phyloP scores from a whole-genome alignment of 1,140 invertebrate species.

The Notospermus geniculatus region DNA sequence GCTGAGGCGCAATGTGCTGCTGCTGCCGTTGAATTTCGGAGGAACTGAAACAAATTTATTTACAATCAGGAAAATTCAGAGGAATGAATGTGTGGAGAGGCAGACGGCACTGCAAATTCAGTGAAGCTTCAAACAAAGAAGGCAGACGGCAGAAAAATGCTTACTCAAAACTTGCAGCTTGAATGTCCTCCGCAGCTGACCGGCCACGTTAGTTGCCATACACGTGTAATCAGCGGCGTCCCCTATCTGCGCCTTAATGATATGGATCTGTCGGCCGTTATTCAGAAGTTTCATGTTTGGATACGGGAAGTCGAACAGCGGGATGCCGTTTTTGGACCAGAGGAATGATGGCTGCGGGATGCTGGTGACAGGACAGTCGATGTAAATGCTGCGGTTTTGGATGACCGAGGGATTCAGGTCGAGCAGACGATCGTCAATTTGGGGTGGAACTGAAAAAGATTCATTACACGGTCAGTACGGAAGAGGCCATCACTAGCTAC shows the following conservation, averaged over 20 bases:
- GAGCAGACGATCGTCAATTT: conserved; percentile 37
- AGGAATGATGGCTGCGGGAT: conserved; percentile 57
- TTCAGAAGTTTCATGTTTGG: conserved; percentile 22
- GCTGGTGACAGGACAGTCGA: conserved; percentile 57
- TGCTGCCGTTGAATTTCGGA: conserved; percentile 4
- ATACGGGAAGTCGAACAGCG: conserved; percentile 45
- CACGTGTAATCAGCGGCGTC: conserved; percentile 55
- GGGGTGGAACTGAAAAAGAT: conserved; percentile 53
- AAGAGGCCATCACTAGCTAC: too few relatives aligned
- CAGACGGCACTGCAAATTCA: too few relatives aligned
- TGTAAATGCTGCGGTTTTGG: conserved; percentile 39
- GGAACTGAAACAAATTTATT: conserved; percentile 9
- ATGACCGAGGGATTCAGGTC: conserved; percentile 32
- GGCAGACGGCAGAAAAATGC: not conserved
- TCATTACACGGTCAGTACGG: not conserved
- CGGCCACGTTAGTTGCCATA: conserved; percentile 48
- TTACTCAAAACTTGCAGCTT: conserved; percentile 33
- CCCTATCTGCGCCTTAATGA: conserved; percentile 14
- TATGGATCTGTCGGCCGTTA: conserved; percentile 1
- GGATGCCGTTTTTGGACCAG: conserved; percentile 52
- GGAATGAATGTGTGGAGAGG: too few relatives aligned
- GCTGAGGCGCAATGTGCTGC: conserved; percentile 19
- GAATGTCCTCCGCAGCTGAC: conserved; percentile 35
- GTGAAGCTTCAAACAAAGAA: not conserved
- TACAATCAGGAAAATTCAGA: not conserved